Conservation (phyloP, 2,113 vertebrate species). For the Carassius carassius region DNA sequence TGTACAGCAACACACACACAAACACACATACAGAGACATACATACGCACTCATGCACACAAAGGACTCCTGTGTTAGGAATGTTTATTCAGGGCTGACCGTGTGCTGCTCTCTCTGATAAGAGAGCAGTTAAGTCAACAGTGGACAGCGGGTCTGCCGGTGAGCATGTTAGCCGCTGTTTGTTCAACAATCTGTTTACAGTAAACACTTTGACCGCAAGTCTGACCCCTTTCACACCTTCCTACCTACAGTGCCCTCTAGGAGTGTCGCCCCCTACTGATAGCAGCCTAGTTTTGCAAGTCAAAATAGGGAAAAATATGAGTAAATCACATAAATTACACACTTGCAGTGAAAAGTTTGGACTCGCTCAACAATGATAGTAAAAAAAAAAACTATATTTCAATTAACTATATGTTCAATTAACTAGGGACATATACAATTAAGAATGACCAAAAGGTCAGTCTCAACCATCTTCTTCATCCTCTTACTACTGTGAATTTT, state of each 20-base stretch:
- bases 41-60: constrained; percentile 49
- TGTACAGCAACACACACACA: constrained; percentile 44
- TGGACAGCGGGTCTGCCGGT: constrained; percentile 51
- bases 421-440: neutral
- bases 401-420: neutral
- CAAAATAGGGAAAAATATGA: neutral
- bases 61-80: constrained; percentile 50
- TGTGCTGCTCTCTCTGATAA: constrained; percentile 57
- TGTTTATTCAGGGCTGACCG: constrained; percentile 59
- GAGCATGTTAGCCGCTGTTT: constrained; percentile 57
- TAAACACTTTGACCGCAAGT: constrained; percentile 60
- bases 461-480: constrained; percentile 50
- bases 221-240: constrained; percentile 53
- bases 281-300: neutral
- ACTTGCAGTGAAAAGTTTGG: no score
- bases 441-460: constrained; percentile 38
- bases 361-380: neutral
- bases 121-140: constrained; percentile 61
- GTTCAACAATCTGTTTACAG: constrained; percentile 61
- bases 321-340: no score
- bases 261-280: constrained; percentile 54
- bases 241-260: constrained; percentile 44
- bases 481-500: constrained; percentile 14
- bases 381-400: neutral
- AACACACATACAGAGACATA: constrained; percentile 38